phyloP scores from a whole-genome alignment of 2,113 vertebrate genomes.

The Martes martes region DNA sequence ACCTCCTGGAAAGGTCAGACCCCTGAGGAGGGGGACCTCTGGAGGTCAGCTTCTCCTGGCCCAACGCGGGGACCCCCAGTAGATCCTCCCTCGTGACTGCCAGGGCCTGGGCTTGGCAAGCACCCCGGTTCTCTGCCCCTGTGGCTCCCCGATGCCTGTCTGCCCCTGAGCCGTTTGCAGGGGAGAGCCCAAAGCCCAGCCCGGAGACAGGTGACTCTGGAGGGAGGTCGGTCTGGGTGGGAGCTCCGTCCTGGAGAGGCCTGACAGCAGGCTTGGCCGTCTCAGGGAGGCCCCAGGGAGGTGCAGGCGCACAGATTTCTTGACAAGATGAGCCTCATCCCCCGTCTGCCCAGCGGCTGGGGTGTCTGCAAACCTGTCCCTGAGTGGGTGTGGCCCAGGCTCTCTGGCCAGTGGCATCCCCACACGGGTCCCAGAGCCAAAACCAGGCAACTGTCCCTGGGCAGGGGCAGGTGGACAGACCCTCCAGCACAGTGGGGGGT shows the following conservation, averaged over 20 bases:
- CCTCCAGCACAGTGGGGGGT: accelerated
- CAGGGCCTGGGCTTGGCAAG: accelerated
- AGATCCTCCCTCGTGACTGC: background rate
- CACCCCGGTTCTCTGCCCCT: too few relatives aligned
- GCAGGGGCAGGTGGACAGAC: background rate
- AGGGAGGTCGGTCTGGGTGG: accelerated
- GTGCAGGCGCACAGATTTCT: accelerated
- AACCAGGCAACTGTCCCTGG: background rate
- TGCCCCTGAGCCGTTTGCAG: accelerated
- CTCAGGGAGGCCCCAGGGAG: accelerated
- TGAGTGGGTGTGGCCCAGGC: background rate
- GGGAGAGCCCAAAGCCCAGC: background rate
- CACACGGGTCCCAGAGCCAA: background rate
- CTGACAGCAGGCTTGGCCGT: accelerated
- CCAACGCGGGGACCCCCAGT: accelerated
- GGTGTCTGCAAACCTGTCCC: accelerated
- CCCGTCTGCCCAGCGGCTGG: accelerated
- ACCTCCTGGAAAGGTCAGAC: background rate
- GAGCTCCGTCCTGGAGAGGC: too few relatives aligned
- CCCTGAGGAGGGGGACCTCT: background rate
- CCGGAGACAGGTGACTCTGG: accelerated
- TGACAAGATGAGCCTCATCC: accelerated
- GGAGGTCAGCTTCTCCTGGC: accelerated
- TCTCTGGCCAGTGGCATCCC: background rate
- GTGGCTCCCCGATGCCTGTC: accelerated